phyloP scores from a whole-genome alignment of 2,797 vertebrate genomes.

The Eleutherodactylus coqui region DNA sequence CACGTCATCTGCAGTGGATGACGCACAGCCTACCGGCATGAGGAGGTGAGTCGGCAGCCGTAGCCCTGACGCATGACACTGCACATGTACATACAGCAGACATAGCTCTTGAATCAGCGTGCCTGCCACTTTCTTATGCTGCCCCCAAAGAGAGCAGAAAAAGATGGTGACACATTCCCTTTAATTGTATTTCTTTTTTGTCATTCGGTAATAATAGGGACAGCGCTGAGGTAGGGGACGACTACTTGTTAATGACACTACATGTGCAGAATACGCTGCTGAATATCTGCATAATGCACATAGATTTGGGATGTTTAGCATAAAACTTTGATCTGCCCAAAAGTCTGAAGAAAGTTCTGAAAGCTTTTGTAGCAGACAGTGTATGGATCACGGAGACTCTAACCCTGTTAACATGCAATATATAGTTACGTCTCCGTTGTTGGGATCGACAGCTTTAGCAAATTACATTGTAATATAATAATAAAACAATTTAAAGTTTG shows the following conservation, averaged over 20 bases:
- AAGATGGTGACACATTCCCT: too few species aligned
- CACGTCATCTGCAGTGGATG: too few species aligned
- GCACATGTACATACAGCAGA: too few species aligned
- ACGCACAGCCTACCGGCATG: too few species aligned
- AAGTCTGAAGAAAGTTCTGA: neutral
- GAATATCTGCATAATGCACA: neutral
- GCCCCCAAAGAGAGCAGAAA: too few species aligned
- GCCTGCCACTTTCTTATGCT: too few species aligned
- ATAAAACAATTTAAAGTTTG: neutral
- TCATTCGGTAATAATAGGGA: neutral
- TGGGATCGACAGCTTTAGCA: neutral
- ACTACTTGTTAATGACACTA: neutral
- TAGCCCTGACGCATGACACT: too few species aligned
- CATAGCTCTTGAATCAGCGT: too few species aligned
- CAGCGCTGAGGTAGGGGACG: neutral
- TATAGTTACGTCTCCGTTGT: neutral
- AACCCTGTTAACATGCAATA: conserved; percentile 11
- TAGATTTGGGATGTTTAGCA: conserved; percentile 10
- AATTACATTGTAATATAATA: neutral
- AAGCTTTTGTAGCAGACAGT: conserved; percentile 19
- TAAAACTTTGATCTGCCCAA: conserved; percentile 40
- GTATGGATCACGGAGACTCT: conserved; percentile 36
- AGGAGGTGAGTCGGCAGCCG: too few species aligned
- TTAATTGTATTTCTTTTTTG: neutral
- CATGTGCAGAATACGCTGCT: neutral